A percentile compares a stretch with the other conserved stretches of the same genome.
These are phyloP conservation scores for Cossypha heuglini DNA, from an alignment of 2,797 vertebrate genomes.

Conservation along the genomic window DNA sequence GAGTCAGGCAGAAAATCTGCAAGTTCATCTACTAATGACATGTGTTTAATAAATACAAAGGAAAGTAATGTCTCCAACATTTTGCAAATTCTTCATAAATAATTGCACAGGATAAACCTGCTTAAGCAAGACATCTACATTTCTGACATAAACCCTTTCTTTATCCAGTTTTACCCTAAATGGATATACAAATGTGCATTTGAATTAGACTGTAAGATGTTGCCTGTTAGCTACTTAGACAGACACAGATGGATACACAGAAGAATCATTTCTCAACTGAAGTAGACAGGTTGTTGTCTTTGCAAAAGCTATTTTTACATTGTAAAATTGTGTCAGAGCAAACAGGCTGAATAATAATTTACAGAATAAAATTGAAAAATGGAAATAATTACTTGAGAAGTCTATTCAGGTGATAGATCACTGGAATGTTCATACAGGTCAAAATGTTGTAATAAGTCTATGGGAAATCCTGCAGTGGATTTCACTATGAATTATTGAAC, in stretches of 20 bases:
- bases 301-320: not conserved
- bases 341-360: not conserved
- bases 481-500: not conserved
- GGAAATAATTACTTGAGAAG: not conserved
- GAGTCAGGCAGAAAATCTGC: conserved; percentile 5
- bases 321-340: not conserved
- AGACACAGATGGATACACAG: not conserved
- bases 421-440: not conserved
- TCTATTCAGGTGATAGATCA: not conserved
- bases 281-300: not conserved
- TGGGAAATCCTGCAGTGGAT: not conserved
- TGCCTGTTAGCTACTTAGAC: not conserved
- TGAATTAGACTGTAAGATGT: not conserved
- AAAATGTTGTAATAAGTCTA: not conserved
- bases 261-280: not conserved
- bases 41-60: conserved; percentile 8
- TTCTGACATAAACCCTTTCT: not conserved
- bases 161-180: not conserved
- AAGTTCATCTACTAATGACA: not conserved
- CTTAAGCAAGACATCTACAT: not conserved
- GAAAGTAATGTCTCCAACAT: not conserved
- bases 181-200: not conserved
- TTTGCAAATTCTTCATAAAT: not conserved
- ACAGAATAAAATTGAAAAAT: not conserved
- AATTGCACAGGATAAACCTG: not conserved